phyloP scores from a whole-genome alignment of 2,888 invertebrate genomes.

The Nomada fabriciana region DNA sequence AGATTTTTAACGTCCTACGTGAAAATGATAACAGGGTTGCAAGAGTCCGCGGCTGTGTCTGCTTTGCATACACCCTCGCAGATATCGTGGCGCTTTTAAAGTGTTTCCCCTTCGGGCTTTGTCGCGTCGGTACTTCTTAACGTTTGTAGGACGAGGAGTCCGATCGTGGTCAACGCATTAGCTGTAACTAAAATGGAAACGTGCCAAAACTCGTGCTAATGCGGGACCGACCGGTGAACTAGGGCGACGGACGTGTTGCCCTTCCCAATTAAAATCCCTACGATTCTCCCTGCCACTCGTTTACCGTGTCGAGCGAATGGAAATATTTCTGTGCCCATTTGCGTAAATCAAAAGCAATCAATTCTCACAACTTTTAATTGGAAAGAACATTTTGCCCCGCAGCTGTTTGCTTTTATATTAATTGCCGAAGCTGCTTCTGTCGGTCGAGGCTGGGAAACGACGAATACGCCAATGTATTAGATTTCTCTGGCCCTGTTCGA shows the following conservation, averaged over 20 bases:
- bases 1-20: no score
- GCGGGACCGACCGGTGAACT: conserved; percentile 50
- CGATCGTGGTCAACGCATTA: conserved; percentile 20
- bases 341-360: background rate
- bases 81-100: background rate
- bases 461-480: conserved; percentile 23
- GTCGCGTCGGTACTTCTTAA: background rate
- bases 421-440: no score
- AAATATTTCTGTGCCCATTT: background rate
- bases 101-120: background rate
- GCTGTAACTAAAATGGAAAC: conserved; percentile 46
- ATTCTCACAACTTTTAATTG: no score
- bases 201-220: conserved; percentile 53
- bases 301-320: background rate
- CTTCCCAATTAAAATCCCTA: conserved; percentile 42
- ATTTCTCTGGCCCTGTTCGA: conserved; percentile 44
- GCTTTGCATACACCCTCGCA: background rate
- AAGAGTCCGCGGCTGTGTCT: background rate
- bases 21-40: background rate
- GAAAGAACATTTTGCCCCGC: no score
- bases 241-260: conserved; percentile 50
- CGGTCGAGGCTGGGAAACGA: no score
- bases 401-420: no score
- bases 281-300: background rate
- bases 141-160: conserved; percentile 2